A percentile compares a stretch with the other conserved stretches of the same genome.
phyloP scores from a whole-genome alignment of 2,888 invertebrate genomes.

The Tenthredo notha region DNA sequence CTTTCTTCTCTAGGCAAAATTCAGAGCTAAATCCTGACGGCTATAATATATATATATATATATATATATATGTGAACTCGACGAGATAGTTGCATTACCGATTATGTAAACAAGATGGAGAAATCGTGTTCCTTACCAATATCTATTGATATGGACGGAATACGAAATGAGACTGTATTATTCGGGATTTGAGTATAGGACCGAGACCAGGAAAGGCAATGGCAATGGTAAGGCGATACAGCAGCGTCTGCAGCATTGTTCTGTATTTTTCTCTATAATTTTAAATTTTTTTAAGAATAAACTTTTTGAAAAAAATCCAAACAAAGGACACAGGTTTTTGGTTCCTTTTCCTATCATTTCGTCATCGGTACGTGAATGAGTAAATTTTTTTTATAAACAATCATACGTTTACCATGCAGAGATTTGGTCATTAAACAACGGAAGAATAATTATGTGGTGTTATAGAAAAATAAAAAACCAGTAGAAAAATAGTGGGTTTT shows the following conservation, averaged over 20 bases:
- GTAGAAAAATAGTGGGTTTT: not conserved
- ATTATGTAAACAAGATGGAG: constrained; percentile 49
- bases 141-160: constrained; percentile 47
- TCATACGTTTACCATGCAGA: too few relatives aligned
- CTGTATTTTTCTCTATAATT: not conserved
- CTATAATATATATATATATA: too few relatives aligned
- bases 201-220: not conserved
- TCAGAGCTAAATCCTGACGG: not conserved
- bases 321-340: too few relatives aligned
- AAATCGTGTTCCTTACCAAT: constrained; percentile 32
- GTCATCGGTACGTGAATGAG: too few relatives aligned
- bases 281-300: not conserved
- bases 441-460: too few relatives aligned
- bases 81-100: constrained; percentile 35
- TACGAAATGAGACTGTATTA: constrained; percentile 40
- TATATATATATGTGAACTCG: too few relatives aligned
- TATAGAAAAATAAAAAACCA: too few relatives aligned
- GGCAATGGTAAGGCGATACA: not conserved
- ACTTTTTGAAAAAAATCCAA: too few relatives aligned
- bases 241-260: not conserved
- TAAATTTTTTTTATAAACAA: too few relatives aligned
- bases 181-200: constrained; percentile 23
- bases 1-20: not conserved
- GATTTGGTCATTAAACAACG: too few relatives aligned
- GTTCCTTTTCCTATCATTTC: too few relatives aligned